Percentiles rank a stretch among this genome's conserved stretches.
Evolutionary conservation across 2,113 vertebrate species (phyloP).

Genomic region (Eubucco bourcierii): DNA sequence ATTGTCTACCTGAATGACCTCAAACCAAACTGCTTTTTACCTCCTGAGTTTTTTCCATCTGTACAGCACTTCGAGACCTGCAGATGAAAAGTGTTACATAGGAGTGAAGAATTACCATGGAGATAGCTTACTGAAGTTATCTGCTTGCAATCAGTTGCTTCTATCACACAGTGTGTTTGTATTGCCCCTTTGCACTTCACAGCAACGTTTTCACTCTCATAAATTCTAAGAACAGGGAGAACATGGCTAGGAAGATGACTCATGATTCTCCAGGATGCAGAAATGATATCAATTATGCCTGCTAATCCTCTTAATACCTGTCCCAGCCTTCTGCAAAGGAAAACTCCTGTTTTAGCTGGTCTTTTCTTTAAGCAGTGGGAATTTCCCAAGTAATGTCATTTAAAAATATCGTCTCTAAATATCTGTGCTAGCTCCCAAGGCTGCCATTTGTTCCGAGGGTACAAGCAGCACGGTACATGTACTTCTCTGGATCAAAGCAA

Average conservation of each 20-base stretch:
- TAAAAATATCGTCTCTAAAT: conserved; percentile 52
- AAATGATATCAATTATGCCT: conserved; percentile 62
- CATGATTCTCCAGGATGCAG: conserved; percentile 52
- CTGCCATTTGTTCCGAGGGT: conserved; percentile 54
- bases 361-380: conserved; percentile 60
- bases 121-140: neutral
- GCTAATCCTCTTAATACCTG: conserved; percentile 67
- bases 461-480: conserved; percentile 31
- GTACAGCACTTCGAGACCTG: neutral
- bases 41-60: conserved; percentile 34
- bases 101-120: neutral
- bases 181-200: neutral
- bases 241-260: conserved; percentile 61
- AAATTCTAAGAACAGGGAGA: conserved; percentile 22
- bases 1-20: conserved; percentile 42
- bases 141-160: neutral
- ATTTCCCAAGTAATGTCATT: conserved; percentile 51
- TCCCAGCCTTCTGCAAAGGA: conserved; percentile 47
- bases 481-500: conserved; percentile 27
- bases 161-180: neutral
- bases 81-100: neutral
- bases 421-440: conserved; percentile 21
- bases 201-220: conserved; percentile 3
- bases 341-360: conserved; percentile 40
- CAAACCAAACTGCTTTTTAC: neutral